phyloP scores from a whole-genome alignment of 2,113 vertebrate genomes.

The Callipepla squamata region DNA sequence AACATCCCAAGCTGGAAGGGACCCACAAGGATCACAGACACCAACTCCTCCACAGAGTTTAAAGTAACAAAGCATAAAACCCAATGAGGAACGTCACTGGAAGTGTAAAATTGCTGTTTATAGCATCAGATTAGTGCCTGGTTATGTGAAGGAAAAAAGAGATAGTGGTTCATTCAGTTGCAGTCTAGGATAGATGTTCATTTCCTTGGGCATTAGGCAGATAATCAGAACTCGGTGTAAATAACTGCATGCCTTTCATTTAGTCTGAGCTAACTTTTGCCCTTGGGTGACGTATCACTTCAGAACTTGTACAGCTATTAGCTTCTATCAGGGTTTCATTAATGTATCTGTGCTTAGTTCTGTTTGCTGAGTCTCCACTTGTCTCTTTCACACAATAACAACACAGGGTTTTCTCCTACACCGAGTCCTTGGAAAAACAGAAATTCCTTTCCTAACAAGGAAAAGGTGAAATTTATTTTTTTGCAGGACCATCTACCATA shows the following conservation, averaged over 20 bases:
- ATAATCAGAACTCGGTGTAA: background rate
- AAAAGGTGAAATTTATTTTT: background rate
- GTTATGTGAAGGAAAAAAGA: background rate
- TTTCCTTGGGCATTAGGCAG: background rate
- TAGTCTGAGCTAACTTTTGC: background rate
- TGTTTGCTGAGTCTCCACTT: background rate
- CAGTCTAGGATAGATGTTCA: background rate
- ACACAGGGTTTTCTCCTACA: background rate
- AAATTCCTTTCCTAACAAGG: background rate
- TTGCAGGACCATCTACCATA: background rate
- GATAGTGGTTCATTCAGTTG: background rate
- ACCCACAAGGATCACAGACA: background rate
- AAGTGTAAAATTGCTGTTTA: background rate
- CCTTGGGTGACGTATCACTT: background rate
- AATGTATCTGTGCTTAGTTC: accelerated
- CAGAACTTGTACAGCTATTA: background rate
- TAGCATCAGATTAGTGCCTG: background rate
- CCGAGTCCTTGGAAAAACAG: background rate
- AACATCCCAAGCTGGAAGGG: background rate
- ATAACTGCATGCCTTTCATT: background rate
- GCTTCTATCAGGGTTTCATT: background rate
- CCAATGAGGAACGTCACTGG: background rate
- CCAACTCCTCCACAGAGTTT: background rate
- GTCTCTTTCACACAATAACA: background rate
- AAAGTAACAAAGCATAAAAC: background rate